Base-by-base conservation (phyloP, 2,888 invertebrate species). In the Apodemia mormo region DNA sequence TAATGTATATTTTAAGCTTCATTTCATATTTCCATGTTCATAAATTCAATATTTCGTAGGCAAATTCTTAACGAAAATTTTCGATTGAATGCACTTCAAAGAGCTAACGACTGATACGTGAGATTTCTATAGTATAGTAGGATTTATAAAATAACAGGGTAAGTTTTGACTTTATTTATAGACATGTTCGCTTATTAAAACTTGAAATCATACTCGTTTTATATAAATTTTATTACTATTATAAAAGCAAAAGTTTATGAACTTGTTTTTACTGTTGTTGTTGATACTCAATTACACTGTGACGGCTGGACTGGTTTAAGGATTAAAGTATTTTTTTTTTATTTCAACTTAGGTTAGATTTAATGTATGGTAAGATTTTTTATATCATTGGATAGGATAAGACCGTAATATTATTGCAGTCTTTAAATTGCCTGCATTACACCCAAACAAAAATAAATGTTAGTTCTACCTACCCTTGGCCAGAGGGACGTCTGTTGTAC, bases 71-170 rank as follows among this genome's bases (percentile, higher is more conserved):
- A 71, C 66, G 33, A 64, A 72, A 72, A 72, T 68, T 67, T 73
- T 70, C 67, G 71, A 75, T 72, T 72, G 72, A 68, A 52, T 56
- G 70, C 71, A 70, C 70, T 71, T 69, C 72, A 75, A 76, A 76
- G 68, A 72, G 65, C 66, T 68, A 61, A 70, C 65, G 70, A 68
- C 67, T 70, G 71, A 70, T 73, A 73, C 69, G 72, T 68, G 71
- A 66, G 71, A 56, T 71, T 72, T 54, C 67, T 65, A 54, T 58
- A 58, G 56, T 58, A 58, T 8, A 54, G 54, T 30, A 58, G 56
- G 40, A 45, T 43, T 30, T 33, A 33, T 61, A 58, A 58, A 61
- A 40, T 66, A 67, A 58, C 30, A 58, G 58, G 30, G 8, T 33
- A 30, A 49, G 49, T 49, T 58, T 58, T 58, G 30, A 58, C 30